A percentile compares a stretch with the other conserved stretches of the same genome.
phyloP scores from a whole-genome alignment of 64 coral and sea anemone species.

The Pachyseris speciosa region DNA sequence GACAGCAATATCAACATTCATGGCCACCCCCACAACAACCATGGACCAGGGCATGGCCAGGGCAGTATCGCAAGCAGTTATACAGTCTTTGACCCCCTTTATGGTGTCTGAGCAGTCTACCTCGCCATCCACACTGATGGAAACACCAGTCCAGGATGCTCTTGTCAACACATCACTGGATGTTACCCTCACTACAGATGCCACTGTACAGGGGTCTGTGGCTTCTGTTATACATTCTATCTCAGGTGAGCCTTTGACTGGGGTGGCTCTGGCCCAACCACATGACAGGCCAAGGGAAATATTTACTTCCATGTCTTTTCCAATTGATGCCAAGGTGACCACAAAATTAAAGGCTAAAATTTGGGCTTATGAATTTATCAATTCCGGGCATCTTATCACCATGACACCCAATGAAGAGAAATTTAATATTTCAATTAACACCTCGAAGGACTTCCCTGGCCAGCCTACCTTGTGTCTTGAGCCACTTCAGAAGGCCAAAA shows the following conservation, averaged over 20 bases:
- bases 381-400: not conserved
- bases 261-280: not conserved
- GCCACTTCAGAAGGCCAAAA: constrained; percentile 8
- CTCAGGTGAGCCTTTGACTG: not conserved
- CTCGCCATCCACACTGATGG: not conserved
- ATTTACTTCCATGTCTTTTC: not conserved
- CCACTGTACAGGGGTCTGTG: not conserved
- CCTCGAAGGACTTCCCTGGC: not conserved
- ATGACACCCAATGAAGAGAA: not conserved
- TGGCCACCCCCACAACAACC: not conserved
- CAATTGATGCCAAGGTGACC: not conserved
- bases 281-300: not conserved
- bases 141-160: not conserved
- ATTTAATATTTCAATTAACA: not conserved
- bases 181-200: not conserved
- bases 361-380: not conserved
- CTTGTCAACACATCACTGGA: not conserved
- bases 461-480: constrained; percentile 12
- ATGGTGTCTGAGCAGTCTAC: not conserved
- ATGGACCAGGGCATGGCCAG: not conserved
- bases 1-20: not conserved
- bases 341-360: not conserved
- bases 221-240: not conserved
- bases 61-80: not conserved
- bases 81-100: not conserved